Evolutionary conservation across 2,113 vertebrate species (phyloP).

Genomic region (Anarhynchus alexandrinus): DNA sequence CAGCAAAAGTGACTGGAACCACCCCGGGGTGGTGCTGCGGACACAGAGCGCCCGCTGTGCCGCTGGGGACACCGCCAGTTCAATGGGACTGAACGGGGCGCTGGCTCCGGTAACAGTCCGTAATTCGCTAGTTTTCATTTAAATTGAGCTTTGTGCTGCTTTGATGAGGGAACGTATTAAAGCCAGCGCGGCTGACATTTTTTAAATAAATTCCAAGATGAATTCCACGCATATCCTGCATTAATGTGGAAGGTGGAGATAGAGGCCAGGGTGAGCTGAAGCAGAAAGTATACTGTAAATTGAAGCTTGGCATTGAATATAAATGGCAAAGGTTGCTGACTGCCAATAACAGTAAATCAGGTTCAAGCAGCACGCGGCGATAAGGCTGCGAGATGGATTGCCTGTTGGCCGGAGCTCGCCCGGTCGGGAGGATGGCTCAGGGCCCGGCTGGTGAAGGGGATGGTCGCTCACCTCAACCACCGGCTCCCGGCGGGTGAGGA

Average conservation of each 20-base stretch:
- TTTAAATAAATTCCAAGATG: constrained; percentile 38
- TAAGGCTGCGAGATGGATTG: background rate
- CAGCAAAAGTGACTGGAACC: background rate
- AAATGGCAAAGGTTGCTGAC: constrained; percentile 33
- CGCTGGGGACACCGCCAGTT: background rate
- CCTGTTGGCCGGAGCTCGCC: background rate
- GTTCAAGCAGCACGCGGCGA: background rate
- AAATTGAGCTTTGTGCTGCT: constrained; percentile 34
- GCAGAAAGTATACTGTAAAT: constrained; percentile 50
- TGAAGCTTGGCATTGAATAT: constrained; percentile 47
- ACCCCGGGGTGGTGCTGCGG: background rate
- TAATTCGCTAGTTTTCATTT: constrained; percentile 27
- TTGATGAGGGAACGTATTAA: constrained; percentile 1
- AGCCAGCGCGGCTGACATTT: background rate
- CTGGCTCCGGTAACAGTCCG: background rate
- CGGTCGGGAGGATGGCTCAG: rapidly evolving
- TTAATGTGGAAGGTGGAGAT: constrained; percentile 48
- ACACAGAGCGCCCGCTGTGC: background rate
- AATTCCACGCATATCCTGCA: constrained; percentile 5
- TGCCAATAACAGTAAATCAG: constrained; percentile 32
- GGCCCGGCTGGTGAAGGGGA: background rate
- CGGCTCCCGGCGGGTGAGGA: background rate
- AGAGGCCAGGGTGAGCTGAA: constrained; percentile 29
- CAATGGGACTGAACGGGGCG: background rate
- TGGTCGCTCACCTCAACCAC: background rate